Percentiles rank a stretch among this genome's conserved stretches.
These are phyloP conservation scores for Drosophila mayaguana DNA, from an alignment of 2,888 invertebrate genomes.

Conservation along the genomic window DNA sequence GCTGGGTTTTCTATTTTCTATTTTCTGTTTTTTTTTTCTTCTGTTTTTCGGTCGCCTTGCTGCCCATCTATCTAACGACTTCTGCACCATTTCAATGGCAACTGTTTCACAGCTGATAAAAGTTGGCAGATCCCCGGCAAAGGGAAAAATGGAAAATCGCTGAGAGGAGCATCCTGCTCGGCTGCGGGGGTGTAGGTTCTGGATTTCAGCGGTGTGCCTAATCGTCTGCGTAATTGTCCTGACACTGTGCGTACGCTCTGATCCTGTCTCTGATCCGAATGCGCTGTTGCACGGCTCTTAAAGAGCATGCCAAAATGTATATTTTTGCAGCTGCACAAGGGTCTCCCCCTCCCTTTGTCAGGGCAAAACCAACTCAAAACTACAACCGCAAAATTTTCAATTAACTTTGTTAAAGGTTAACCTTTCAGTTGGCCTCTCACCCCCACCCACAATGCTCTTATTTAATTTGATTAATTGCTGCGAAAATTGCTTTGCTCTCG, in stretches of 20 bases:
- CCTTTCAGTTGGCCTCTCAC: conserved; percentile 32
- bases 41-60: conserved; percentile 43
- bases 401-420: conserved; percentile 74
- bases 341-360: conserved; percentile 6
- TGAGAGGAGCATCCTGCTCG: conserved; percentile 9
- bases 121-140: conserved; percentile 67
- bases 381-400: conserved; percentile 69
- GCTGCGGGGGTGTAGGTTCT: conserved; percentile 34
- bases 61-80: conserved; percentile 72
- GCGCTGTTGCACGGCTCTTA: conserved; percentile 33
- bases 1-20: conserved; percentile 17
- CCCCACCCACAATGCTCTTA: conserved; percentile 48
- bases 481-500: conserved; percentile 45
- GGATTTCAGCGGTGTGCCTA: conserved; percentile 72
- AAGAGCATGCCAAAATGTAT: conserved; percentile 41
- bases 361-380: conserved; percentile 21
- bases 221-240: conserved; percentile 84
- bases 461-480: conserved; percentile 81
- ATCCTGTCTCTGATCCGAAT: conserved; percentile 24
- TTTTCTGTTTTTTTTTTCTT: background rate
- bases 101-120: conserved; percentile 84
- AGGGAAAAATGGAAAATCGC: conserved; percentile 21
- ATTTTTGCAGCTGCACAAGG: conserved; percentile 61
- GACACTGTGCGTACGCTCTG: conserved; percentile 61
- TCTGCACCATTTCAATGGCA: conserved; percentile 79